Evolutionary conservation across 2,888 invertebrate genomes (phyloP), one percentile per base, ranked within the genome.

Genomic region (Caenorhabditis sp.): DNA sequence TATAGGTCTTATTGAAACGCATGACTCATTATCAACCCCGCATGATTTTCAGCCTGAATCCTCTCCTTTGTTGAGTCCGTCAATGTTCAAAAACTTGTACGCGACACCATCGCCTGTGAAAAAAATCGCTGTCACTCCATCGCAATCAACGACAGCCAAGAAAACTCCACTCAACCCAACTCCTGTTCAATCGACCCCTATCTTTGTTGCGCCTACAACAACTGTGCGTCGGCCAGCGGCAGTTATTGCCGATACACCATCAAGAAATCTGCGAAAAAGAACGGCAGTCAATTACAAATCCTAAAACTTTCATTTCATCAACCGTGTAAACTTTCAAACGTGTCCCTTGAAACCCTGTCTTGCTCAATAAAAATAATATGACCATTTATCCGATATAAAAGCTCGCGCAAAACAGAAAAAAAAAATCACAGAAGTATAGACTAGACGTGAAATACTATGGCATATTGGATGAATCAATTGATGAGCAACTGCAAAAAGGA

Each of bases 401-500:
- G 54, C 54, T 19, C 54, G 55, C 49, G 1, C 50, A 37, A 37
- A 37, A 37, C 14, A 8, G 19, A 5, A 14, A 10, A 31, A 31
- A 31, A 31, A 31, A 6, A 4, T 6, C 31, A 31, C 5, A 31
- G 31, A 31, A 31, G 10, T 6, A 31, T 31, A 10, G 31, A 31
- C 31, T 31, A 31, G 31, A 31, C 31, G 10, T 31, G 31, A 31
- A 31, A 31, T 31, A 31, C 31, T 31, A 31, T 31, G 31, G 31
- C 31, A 31, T 6, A 8, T 17, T n/a, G 50, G 17, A 8, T 50
- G 70, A 66, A 50, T 70, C 70, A 14, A 62, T 59, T 19, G 70
- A 70, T 24, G 70, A 70, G 60, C 70, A 70, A 54, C 70, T 70
- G 61, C 49, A 70, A 66, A 60, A 54, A 54, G 3, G 17, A 19